Evolutionary conservation across 2,888 invertebrate species (phyloP), one percentile per base, ranked within the genome.

Genomic region (Drosophila setosimentum): DNA sequence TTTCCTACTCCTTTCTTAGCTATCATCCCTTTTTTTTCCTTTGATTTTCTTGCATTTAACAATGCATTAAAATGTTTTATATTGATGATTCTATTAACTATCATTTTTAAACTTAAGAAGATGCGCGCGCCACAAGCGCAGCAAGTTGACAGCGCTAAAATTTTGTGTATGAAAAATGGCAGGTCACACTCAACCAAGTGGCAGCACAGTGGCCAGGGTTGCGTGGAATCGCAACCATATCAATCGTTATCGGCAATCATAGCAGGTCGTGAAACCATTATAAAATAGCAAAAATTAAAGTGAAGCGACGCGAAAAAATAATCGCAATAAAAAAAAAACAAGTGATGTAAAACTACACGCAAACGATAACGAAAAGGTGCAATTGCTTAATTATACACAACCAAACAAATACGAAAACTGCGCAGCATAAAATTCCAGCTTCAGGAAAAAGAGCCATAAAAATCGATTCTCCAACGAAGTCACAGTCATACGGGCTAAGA

Each of bases 401-500:
- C 27, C 16, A 58, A 67, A 55, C 54, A 51, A 72, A 61, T 53
- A 49, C 45, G 33, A 57, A 45, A 65, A 71, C 40, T 59, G 67
- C 65, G 55, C 72, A 71, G 68, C 71, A 68, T 67, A 48, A 45
- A 68, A 82, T 61, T 59, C 30, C 51, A 71, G 70, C 74, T 72
- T 68, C 71, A 63, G 33, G 45, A 65, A 86, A 78, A 73, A 85
- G 86, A 88, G 86, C 87, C 76, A 86, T 86, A 90, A 90, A 91
- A 91, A 91, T 91, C 91, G 91, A 91, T 91, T 92, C 91, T 89
- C 80, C 86, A 82, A 82, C 80, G 83, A 91, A 91, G 85, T 88
- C 76, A 78, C 71, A 79, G 76, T 78, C 76, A 74, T 48, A 61
- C 62, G 35, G 78, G 65, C 64, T 69, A 75, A 54, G 42, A 63